Evolutionary conservation across 1,140 invertebrate genomes (phyloP).

Genomic region (Drosophila ambigua): DNA sequence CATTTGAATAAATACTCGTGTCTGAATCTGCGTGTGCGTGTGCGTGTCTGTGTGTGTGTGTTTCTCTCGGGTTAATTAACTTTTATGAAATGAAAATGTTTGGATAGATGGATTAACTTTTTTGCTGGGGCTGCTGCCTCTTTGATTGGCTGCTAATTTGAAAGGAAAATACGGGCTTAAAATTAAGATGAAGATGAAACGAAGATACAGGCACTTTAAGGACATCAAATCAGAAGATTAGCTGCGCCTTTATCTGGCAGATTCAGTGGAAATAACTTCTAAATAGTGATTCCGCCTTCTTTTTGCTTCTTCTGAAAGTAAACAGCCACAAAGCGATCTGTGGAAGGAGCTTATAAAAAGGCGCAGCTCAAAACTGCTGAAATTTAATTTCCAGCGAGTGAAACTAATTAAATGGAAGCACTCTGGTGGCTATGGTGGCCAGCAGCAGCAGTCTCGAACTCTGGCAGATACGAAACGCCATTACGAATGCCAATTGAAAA

Average conservation of each 20-base stretch:
- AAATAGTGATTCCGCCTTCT: not conserved
- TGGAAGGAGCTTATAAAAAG: not conserved
- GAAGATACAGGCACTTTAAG: too few species aligned
- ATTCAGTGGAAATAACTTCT: not conserved
- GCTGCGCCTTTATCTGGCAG: not conserved
- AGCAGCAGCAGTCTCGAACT: slow-evolving; percentile 17
- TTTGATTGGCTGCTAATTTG: slow-evolving; percentile 38
- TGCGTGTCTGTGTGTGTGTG: not conserved
- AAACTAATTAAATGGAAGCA: slow-evolving; percentile 82
- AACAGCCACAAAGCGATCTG: slow-evolving; percentile 70
- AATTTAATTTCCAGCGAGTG: slow-evolving; percentile 67
- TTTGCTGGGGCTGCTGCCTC: slow-evolving; percentile 3
- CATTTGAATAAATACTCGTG: slow-evolving; percentile 41
- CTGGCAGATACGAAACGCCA: slow-evolving; percentile 68
- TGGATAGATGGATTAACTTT: slow-evolving; percentile 49
- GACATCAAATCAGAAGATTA: too few species aligned
- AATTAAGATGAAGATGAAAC: not conserved
- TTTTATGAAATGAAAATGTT: slow-evolving; percentile 53
- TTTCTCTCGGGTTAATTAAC: slow-evolving; percentile 46
- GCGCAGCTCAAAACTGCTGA: slow-evolving; percentile 36
- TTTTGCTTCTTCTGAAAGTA: slow-evolving; percentile 35
- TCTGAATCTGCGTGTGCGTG: not conserved
- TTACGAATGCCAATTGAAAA: slow-evolving; percentile 69
- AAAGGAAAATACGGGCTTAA: slow-evolving; percentile 24
- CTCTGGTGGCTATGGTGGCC: slow-evolving; percentile 48